Evolutionary conservation across 2,797 vertebrate species (phyloP), one percentile per base, ranked within the genome.

Genomic region (Sebastes matsubarae): DNA sequence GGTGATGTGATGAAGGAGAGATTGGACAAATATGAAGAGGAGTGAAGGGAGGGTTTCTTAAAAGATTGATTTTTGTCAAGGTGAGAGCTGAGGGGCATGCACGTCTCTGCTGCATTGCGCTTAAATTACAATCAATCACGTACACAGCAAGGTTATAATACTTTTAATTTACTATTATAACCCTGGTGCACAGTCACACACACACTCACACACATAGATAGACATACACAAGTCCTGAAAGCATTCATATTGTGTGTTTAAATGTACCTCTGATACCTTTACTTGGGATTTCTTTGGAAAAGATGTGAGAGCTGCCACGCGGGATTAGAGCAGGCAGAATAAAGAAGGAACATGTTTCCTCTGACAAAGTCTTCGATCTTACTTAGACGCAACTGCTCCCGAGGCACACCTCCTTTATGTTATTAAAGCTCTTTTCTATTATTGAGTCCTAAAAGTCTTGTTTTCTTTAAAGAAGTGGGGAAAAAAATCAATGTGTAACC

Each of bases 61-160:
- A 72, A 77, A 79, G 72, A 88, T 85, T 83, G 80, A 89, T 91
- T 59, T 68, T 68, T 42, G 70, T 88, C 66, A 82, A 88, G 83
- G 83, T 77, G 76, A 85, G 25, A 75, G 65, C 58, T 30, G 24
- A n/a, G 25, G 71, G 38, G 46, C 13, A 30, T 12, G 46, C 4
- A 9, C 14, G 60, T 64, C 55, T 64, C 70, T 72, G 73, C 11
- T 77, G 84, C 82, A 78, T 14, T 68, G 71, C 5, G 13, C 60
- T 77, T 82, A 52, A 75, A 81, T 78, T 71, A 58, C 50, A 70
- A 82, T 90, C 82, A 82, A 55, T 72, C 77, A 46, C 1, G 4
- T 46, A 18, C 42, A 46, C 42, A 18, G 42, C 42, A 46, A 46
- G 42, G 42, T 46, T 46, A 46, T 8, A 42, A 42, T 42, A 42